phyloP scores from a whole-genome alignment of 2,113 vertebrate genomes.

The Piprites chloris region DNA sequence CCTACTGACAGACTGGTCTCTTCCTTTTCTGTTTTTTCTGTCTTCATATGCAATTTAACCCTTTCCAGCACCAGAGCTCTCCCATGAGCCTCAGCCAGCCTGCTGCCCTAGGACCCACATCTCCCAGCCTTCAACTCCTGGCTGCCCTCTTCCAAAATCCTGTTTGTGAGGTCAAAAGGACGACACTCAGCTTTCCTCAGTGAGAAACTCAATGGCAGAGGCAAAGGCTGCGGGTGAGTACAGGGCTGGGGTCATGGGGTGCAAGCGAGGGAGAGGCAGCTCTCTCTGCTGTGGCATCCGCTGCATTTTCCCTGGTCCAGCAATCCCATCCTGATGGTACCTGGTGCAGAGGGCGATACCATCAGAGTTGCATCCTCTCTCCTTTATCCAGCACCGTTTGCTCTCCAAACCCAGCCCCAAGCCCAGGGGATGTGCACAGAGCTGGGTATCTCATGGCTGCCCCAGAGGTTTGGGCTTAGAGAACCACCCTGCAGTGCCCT shows the following conservation, averaged over 20 bases:
- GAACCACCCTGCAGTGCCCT: too few species aligned
- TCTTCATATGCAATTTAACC: neutral
- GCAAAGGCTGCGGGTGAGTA: slow-evolving; percentile 34
- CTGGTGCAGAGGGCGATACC: neutral
- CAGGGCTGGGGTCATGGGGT: fast-evolving
- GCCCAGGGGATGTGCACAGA: neutral
- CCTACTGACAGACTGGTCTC: neutral
- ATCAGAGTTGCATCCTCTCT: neutral
- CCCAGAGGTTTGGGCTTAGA: neutral
- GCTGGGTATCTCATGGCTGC: fast-evolving
- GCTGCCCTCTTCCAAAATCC: slow-evolving; percentile 39
- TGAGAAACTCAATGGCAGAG: neutral
- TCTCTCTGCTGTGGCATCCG: neutral
- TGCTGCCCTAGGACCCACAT: neutral
- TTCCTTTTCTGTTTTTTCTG: neutral
- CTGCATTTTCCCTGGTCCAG: neutral
- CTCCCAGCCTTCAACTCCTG: neutral
- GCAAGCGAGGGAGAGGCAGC: neutral
- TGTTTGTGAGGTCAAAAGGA: slow-evolving; percentile 16
- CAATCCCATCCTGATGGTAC: neutral
- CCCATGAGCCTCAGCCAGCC: slow-evolving; percentile 4
- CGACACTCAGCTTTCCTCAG: slow-evolving; percentile 14
- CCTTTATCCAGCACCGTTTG: neutral
- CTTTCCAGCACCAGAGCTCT: slow-evolving; percentile 34
- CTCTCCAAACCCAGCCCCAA: neutral